Conservation (phyloP, 2,888 invertebrate species). For the Plagodis pulveraria region DNA sequence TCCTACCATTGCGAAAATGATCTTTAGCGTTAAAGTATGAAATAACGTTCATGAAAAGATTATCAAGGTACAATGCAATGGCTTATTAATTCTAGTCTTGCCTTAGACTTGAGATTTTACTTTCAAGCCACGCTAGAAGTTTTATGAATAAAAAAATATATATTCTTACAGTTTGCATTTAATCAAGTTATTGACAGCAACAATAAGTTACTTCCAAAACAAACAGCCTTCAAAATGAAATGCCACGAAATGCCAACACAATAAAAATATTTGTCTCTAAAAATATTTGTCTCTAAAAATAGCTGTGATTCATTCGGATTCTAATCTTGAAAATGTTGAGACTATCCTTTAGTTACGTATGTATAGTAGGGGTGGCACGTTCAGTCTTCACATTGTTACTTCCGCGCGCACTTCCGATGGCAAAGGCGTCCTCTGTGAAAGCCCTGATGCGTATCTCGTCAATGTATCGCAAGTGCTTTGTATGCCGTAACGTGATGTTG, state of each 20-base stretch:
- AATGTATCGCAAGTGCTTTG: constrained; percentile 29
- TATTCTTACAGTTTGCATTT: too few relatives aligned
- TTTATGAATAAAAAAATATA: too few relatives aligned
- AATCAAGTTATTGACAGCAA: too few relatives aligned
- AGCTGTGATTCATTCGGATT: constrained; percentile 19
- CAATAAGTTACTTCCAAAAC: constrained; percentile 9
- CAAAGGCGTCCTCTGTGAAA: constrained; percentile 31
- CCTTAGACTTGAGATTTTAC: too few relatives aligned
- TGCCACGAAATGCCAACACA: constrained; percentile 10
- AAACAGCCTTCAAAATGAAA: constrained; percentile 10
- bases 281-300: constrained; percentile 24
- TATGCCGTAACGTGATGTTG: constrained; percentile 28
- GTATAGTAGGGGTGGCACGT: constrained; percentile 35
- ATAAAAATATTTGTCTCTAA: too few relatives aligned
- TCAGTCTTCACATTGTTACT: constrained; percentile 42
- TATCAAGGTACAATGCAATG: too few relatives aligned
- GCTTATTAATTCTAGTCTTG: too few relatives aligned
- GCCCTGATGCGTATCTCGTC: constrained; percentile 33
- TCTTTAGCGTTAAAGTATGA: too few relatives aligned
- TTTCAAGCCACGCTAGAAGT: too few relatives aligned
- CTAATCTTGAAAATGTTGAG: constrained; percentile 29
- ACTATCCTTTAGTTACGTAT: constrained; percentile 34
- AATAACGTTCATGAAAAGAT: too few relatives aligned
- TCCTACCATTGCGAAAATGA: too few relatives aligned
- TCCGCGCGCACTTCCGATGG: constrained; percentile 56